Evolutionary conservation across 2,888 invertebrate species (phyloP), one percentile per base, ranked within the genome.

Genomic region (Dynastes maya): DNA sequence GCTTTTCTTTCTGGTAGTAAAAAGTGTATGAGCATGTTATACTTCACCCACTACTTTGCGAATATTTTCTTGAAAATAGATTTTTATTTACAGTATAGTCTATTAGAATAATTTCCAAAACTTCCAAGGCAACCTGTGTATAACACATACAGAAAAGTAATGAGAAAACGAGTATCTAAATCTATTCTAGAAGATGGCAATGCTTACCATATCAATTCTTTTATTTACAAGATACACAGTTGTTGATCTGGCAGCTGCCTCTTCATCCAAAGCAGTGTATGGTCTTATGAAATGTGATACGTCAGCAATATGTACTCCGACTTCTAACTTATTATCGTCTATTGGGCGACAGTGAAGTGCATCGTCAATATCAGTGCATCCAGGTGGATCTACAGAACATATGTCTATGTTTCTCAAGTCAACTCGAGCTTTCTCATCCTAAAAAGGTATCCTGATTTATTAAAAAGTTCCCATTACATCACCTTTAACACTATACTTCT

Each of bases 291-390:
- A 99, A 90, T 99, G 96, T 1, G 98, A 97, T 6, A 99, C 99
- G 90, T 99, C 99, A 5, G 99, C 99, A 80, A 99, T 99, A 86
- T 99, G 99, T 0, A 99, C 99, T 16, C 99, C 99, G 67, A 98
- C 94, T 90, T 97, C 95, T 67, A 92, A 91, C 84, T 93, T 94
- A 2, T 94, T 94, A 85, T 94, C 94, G 0, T 91, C 90, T 29
- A 98, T 88, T 55, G 91, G 89, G 27, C 94, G 91, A 84, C 98
- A 98, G 89, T 99, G 99, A 1, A 99, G 89, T 0, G 99, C 99
- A 88, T 99, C 99, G 87, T 99, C 99, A 81, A 99, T 99, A 88
- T 99, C 99, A 0, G 99, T 99, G 88, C 99, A 99, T 0, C 99
- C 99, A 0, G 98, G 97, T 2, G 99, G 99, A 91, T 99, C 98